Base-by-base conservation (phyloP, 1,140 invertebrate species). In the roundworm (Caenorhabditis elegans) region DNA sequence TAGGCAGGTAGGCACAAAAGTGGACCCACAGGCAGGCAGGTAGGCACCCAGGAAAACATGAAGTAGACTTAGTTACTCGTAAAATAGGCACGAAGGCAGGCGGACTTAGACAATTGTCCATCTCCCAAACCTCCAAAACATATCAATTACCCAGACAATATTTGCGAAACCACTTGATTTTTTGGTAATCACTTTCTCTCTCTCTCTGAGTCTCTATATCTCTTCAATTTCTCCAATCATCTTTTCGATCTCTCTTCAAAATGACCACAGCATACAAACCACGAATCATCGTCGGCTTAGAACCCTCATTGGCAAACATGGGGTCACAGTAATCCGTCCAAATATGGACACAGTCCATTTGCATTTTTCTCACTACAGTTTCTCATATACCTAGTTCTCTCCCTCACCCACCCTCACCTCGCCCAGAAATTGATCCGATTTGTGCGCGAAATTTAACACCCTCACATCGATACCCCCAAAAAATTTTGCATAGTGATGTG, bases 391-490 rank as follows among this genome's bases (percentile, higher is more conserved):
- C n/a, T 70, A 13, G 28, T 34, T 70, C n/a, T 70, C 31, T 53
- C 10, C n/a, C 34, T 10, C n/a, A n/a, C n/a, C 60, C 60, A 70
- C 60, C 60, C 34, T 70, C 60, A 70, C 60, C 10, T 22, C 5
- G 5, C 49, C 22, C 28, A 39, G 60, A 70, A 70, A 43, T 22
- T 70, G 34, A 70, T 70, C 60, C 60, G 60, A 70, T 70, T 70
- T 70, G 60, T 43, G 60, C 60, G 31, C 60, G 60, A 70, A 70
- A 24, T 70, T 70, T 39, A 70, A 70, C 60, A 70, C 60, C 60
- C 31, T 70, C 60, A 0, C 10, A 70, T 43, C 39, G 39, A 43
- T n/a, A 31, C 31, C 34, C 28, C 26, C 8, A 60, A 31, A 60
- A 60, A 17, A 60, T 34, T 60, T 60, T 60, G 53, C 53, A 60